A percentile compares a stretch with the other conserved stretches of the same genome.
Conservation (phyloP, 2,888 invertebrate genomes). For the Agrotis segetum region DNA sequence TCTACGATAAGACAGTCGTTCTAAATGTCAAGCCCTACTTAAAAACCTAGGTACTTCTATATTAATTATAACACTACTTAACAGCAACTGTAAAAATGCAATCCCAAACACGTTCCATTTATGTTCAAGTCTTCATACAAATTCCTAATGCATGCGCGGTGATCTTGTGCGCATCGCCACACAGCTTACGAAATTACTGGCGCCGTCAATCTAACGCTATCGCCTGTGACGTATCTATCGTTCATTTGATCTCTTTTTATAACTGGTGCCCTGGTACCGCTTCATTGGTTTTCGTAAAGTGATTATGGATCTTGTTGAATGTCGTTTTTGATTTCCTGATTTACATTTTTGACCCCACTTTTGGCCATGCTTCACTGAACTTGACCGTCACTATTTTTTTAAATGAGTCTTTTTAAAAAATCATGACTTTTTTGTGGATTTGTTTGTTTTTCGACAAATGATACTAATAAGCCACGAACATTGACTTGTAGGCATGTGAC, state of each 20-base stretch:
- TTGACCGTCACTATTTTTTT: no score
- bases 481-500: no score
- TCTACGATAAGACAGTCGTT: constrained; percentile 1
- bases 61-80: constrained; percentile 28
- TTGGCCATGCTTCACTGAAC: neutral
- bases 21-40: constrained; percentile 10
- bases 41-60: neutral
- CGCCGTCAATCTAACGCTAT: constrained; percentile 81
- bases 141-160: constrained; percentile 44
- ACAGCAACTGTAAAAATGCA: constrained; percentile 35
- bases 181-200: constrained; percentile 80
- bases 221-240: constrained; percentile 75
- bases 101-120: constrained; percentile 42
- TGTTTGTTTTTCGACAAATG: neutral
- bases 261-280: constrained; percentile 51
- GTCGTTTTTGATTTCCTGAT: constrained; percentile 27
- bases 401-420: neutral
- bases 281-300: constrained; percentile 50
- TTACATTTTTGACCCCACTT: constrained; percentile 1
- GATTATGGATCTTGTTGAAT: constrained; percentile 15
- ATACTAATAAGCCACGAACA: neutral
- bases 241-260: constrained; percentile 55
- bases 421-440: neutral
- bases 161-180: constrained; percentile 71
- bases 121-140: constrained; percentile 50